phyloP scores from a whole-genome alignment of 2,888 invertebrate genomes.

The Tribolium freemani region DNA sequence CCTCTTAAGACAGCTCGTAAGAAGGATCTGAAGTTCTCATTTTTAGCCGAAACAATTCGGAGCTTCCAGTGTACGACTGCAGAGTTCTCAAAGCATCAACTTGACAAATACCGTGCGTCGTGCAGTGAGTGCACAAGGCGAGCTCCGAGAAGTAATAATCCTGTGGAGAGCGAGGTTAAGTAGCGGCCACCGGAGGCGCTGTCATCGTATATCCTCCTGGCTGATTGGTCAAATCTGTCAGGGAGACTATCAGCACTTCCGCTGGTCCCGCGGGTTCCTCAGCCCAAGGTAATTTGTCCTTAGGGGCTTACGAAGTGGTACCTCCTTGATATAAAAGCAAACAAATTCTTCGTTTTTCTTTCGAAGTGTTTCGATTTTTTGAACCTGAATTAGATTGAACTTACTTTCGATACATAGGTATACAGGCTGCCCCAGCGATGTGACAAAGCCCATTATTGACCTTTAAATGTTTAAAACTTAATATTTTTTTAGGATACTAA shows the following conservation, averaged over 20 bases:
- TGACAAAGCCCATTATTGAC: too few relatives aligned
- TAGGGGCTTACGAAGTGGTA: background rate
- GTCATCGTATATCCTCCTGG: conserved; percentile 58
- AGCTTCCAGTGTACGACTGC: conserved; percentile 25
- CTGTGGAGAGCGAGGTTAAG: conserved; percentile 48
- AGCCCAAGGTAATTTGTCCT: conserved; percentile 10
- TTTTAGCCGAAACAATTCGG: conserved; percentile 40
- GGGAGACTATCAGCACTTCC: conserved; percentile 49
- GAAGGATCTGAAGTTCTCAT: conserved; percentile 31
- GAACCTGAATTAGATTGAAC: too few relatives aligned
- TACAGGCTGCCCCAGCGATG: too few relatives aligned
- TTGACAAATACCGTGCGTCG: conserved; percentile 51
- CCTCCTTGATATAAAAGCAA: background rate
- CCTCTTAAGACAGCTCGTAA: conserved; percentile 34
- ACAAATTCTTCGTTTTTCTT: too few relatives aligned
- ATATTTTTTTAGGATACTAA: too few relatives aligned
- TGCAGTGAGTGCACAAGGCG: conserved; percentile 50
- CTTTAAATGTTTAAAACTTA: too few relatives aligned
- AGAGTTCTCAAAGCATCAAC: conserved; percentile 46
- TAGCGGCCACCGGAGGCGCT: conserved; percentile 54
- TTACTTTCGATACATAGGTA: too few relatives aligned
- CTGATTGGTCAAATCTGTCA: conserved; percentile 62
- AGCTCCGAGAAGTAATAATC: conserved; percentile 51
- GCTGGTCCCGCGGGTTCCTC: conserved; percentile 32
- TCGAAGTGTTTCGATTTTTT: too few relatives aligned